Conservation (phyloP, 2,797 vertebrate species). For the Gallinago solitaria region DNA sequence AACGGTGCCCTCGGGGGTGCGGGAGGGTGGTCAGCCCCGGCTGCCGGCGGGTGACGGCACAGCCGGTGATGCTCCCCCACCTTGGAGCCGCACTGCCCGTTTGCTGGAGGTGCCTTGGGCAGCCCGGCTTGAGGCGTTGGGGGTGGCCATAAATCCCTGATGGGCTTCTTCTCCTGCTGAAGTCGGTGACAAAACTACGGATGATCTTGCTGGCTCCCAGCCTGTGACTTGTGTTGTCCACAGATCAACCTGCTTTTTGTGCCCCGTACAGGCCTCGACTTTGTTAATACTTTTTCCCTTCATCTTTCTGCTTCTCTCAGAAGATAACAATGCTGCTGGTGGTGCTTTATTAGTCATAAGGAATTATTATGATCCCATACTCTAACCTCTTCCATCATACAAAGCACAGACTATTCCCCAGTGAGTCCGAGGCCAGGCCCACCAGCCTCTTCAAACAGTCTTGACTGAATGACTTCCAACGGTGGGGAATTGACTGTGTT, state of each 20-base stretch:
- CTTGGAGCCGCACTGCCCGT: rapidly evolving
- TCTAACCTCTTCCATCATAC: neutral
- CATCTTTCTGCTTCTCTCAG: neutral
- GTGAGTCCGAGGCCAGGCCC: conserved; percentile 24
- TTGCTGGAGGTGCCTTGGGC: rapidly evolving
- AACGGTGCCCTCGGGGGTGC: rapidly evolving
- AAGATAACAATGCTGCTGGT: neutral
- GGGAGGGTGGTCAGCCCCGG: too few relatives aligned
- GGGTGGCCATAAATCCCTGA: too few relatives aligned
- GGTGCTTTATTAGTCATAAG: neutral
- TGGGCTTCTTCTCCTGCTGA: neutral
- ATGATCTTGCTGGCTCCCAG: neutral
- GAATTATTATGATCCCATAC: neutral
- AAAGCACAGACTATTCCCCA: conserved; percentile 21
- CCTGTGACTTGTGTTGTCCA: neutral
- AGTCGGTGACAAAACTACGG: neutral
- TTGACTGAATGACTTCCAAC: neutral
- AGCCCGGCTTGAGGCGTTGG: rapidly evolving
- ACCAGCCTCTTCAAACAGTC: neutral
- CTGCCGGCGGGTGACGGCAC: rapidly evolving
- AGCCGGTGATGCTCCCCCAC: rapidly evolving
- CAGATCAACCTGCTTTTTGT: neutral
- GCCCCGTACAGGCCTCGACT: neutral
- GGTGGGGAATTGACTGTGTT: neutral
- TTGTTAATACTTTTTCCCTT: neutral